phyloP scores from a whole-genome alignment of 2,113 vertebrate genomes.

The Callithrix jacchus region DNA sequence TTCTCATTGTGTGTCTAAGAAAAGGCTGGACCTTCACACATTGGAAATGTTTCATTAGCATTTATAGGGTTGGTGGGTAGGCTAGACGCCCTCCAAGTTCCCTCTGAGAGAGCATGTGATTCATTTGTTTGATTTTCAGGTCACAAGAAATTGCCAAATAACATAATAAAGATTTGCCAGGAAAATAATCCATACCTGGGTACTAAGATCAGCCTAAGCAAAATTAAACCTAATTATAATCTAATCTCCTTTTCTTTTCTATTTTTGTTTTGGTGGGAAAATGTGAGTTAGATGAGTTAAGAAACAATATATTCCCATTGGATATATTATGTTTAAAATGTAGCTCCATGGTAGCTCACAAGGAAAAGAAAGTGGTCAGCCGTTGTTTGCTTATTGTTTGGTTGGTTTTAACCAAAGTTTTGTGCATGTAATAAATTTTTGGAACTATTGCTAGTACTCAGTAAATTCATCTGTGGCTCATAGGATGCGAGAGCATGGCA shows the following conservation, averaged over 20 bases:
- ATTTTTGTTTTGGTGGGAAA: slow-evolving; percentile 48
- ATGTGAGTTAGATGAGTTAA: slow-evolving; percentile 12
- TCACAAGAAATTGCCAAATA: slow-evolving; percentile 50
- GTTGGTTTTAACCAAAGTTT: slow-evolving; percentile 19
- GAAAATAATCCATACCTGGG: slow-evolving; percentile 45
- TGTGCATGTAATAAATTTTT: background rate
- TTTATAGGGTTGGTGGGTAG: background rate
- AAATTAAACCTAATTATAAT: slow-evolving; percentile 57
- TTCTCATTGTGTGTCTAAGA: background rate
- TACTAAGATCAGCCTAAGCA: slow-evolving; percentile 29
- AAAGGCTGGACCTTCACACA: background rate
- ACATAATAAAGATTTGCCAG: slow-evolving; percentile 14
- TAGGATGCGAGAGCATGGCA: background rate
- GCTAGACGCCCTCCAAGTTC: background rate
- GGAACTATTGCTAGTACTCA: background rate
- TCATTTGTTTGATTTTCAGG: slow-evolving; percentile 42
- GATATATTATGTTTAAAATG: background rate
- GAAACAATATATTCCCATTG: background rate
- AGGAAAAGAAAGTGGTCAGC: background rate
- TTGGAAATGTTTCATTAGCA: background rate
- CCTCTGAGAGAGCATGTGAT: background rate
- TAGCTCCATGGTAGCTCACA: background rate
- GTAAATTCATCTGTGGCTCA: background rate
- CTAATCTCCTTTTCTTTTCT: slow-evolving; percentile 52
- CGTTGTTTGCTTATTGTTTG: background rate